Evolutionary conservation across 2,888 invertebrate species (phyloP), one percentile per base, ranked within the genome.

Genomic region (Rotaria socialis): DNA sequence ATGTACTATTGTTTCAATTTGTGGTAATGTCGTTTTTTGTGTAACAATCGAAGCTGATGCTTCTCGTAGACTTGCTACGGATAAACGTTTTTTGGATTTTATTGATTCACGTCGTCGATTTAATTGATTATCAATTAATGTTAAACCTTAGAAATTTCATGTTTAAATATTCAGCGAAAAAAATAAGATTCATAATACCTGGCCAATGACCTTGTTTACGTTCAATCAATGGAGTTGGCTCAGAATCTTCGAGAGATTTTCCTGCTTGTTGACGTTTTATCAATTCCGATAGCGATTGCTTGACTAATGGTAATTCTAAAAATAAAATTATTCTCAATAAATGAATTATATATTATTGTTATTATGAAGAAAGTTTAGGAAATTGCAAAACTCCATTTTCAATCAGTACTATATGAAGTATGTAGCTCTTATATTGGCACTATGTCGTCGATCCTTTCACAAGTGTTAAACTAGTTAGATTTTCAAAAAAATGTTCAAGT

Each of bases 191-290:
- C 24, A n/a, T 58, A 35, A 47, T 80, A 90, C 91, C 91, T 87
- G 88, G 87, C 91, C 91, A 91, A 55, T 89, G 89, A 75, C 89
- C 89, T 88, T 89, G 89, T 74, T 90, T 90, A n/a, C 90, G 86
- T 10, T 90, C 89, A n/a, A 90, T 86, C 0, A 89, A 88, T 86
- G 89, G 88, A 84, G 89, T 89, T 80, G 89, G 89, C 58, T 89
- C 90, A 52, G 89, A 89, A 87, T 90, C 90, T 75, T 90, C 89
- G 67, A 90, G 88, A 22, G 89, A 89, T 52, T 89, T 88, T 14
- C 90, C 90, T 67, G 89, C 89, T 80, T 89, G 89, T 86, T 89
- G 89, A n/a, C 90, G 89, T 43, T 90, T 88, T 43, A 91, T 89
- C 87, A 91, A 88, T 87, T 91, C 90, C 87, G 89, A 89, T 10